Base-by-base conservation (phyloP, 1,140 invertebrate genomes). In the Anoplophora glabripennis region DNA sequence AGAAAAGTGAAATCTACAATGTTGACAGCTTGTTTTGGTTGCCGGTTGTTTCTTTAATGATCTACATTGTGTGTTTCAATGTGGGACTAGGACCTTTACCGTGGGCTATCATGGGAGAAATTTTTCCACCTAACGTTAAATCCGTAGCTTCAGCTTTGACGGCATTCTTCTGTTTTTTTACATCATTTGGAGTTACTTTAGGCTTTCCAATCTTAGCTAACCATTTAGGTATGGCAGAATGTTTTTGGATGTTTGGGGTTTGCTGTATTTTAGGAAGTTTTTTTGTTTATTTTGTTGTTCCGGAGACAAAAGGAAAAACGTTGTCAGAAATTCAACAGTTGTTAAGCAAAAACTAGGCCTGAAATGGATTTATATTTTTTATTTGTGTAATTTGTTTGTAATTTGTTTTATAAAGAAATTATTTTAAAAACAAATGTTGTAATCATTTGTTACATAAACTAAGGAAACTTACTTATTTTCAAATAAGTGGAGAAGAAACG, bases 31-130 rank as follows among this genome's bases (percentile, higher is more conserved):
- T 72, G 18, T 65, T 41, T 33, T 75, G 73, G 73, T 44, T 75
- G 17, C 73, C 73, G 11, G 38, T 75, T 5, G 45, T 61, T 7
- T 57, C 55, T 45, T 41, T 75, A 10, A 41, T 72, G 3, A n/a
- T 63, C 0, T 75, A 69, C 37, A 72, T 74, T 18, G 57, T 65
- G 3, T 44, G 51, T 48, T 72, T 65, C 42, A 68, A 64, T 53
- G 62, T 70, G 12, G 89, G 89, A 1, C 86, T 90, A 63, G 91
- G 92, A 0, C 89, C 92, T 0, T 76, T 94, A 11, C 88, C 90
- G 0, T 93, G 90, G 89, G 83, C 90, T 0, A 81, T 94, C 17
- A 86, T 93, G 80, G 86, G 85, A 3, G 89, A 94, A 75, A 82
- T 94, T 64, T 89, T 93, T 64, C 84, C 92, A 1, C 78, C 84